Evolutionary conservation across 1,140 invertebrate species (phyloP).

Genomic region (Chlorops oryzae): DNA sequence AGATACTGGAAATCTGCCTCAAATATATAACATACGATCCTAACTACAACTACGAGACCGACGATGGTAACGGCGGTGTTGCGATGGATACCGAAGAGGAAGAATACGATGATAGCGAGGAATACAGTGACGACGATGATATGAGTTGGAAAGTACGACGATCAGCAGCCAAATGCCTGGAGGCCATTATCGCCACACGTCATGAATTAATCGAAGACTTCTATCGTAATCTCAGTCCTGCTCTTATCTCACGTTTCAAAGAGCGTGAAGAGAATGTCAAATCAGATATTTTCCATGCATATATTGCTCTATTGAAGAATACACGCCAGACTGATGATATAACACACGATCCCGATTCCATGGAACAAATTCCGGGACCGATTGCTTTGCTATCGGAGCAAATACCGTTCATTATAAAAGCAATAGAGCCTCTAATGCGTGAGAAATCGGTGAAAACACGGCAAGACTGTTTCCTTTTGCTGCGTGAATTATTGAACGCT

Average conservation of each 20-base stretch:
- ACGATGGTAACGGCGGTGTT: conserved; percentile 58
- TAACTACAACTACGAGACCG: conserved; percentile 93
- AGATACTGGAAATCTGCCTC: conserved; percentile 86
- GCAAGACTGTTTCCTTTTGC: conserved; percentile 83
- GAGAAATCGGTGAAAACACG: conserved; percentile 91
- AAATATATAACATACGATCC: conserved; percentile 95
- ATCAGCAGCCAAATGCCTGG: conserved; percentile 94
- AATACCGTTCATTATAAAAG: conserved; percentile 66
- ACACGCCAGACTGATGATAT: conserved; percentile 67
- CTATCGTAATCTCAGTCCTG: conserved; percentile 81
- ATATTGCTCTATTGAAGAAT: conserved; percentile 86
- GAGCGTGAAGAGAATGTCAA: conserved; percentile 99
- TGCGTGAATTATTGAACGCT: conserved; percentile 85
- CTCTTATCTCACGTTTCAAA: conserved; percentile 88
- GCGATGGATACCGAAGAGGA: conserved; percentile 61
- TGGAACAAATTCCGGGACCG: conserved; percentile 65
- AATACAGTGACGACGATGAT: conserved; percentile 98
- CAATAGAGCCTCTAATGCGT: conserved; percentile 83
- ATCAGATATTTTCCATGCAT: conserved; percentile 95
- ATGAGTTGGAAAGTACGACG: conserved; percentile 98
- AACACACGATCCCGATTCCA: conserved; percentile 64
- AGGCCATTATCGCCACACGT: conserved; percentile 87
- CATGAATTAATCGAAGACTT: conserved; percentile 87
- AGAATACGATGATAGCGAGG: conserved; percentile 75
- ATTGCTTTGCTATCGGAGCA: conserved; percentile 65